Evolutionary conservation across 2,797 vertebrate species (phyloP).

Genomic region (Pangasius mekongensis): DNA sequence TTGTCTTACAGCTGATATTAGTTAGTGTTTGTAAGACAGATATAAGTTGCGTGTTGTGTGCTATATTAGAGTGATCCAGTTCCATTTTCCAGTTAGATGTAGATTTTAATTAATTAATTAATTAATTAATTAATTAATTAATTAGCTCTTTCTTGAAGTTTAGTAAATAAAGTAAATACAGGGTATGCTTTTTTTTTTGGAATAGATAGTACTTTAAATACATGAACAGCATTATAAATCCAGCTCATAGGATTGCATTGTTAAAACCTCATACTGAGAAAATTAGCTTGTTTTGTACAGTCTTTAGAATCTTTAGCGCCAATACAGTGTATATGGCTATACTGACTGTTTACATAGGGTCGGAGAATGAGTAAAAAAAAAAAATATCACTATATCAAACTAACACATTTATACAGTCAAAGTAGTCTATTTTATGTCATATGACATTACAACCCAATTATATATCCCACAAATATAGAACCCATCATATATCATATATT

Average conservation of each 20-base stretch:
- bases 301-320: neutral
- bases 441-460: neutral
- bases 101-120: no score
- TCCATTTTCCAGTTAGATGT: neutral
- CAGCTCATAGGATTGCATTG: neutral
- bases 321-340: neutral
- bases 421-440: neutral
- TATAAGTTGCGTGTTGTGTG: neutral
- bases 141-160: neutral
- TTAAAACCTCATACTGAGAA: neutral
- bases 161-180: neutral
- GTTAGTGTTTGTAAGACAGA: neutral
- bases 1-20: neutral
- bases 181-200: no score
- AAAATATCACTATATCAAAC: neutral
- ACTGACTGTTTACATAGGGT: neutral
- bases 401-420: neutral
- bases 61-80: neutral
- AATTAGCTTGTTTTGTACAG: constrained; percentile 2
- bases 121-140: no score
- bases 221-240: neutral
- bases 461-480: neutral
- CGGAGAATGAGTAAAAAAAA: neutral
- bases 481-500: neutral
- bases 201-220: neutral